Base-by-base conservation (phyloP, 2,888 invertebrate species). In the Pseudanteris insignis region DNA sequence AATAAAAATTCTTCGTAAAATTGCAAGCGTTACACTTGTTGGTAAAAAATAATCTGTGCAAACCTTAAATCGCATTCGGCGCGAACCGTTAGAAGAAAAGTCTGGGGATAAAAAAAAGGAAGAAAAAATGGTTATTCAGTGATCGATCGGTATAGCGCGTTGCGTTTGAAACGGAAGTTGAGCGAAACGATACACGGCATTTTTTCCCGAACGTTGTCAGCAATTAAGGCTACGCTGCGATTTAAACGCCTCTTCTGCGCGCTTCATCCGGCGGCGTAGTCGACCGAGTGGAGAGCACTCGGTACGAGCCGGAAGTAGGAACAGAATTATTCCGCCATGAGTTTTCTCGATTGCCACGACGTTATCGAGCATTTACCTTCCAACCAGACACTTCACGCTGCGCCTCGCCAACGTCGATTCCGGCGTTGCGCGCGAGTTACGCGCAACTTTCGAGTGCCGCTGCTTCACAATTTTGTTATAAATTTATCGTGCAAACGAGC, bases 271-370 rank as follows among this genome's bases (percentile, higher is more conserved):
- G 43, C 32, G 41, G 44, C 57, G 53, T 51, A 63, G 44, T 63
- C 58, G 47, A 58, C 48, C 54, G 54, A 43, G 40, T 63, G 37
- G 29, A 54, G 63, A 43, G 63, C 54, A 43, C 54, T 55, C 41
- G 46, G 58, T 38, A 26, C 10, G 29, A 63, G 48, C 53, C 43
- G 44, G 50, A 63, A 53, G 53, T 59, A 50, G 50, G 54, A 54
- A 63, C 47, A 50, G 50, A 63, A 59, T 60, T 64, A 64, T 60
- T 64, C 63, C 55, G 47, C 54, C 55, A 54, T 60, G 41, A 64
- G 55, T 64, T 59, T 63, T 59, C 60, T 38, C 63, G 63, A 60
- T 60, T 64, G 41, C 46, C 36, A 36, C 47, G 47, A 60, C 55
- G 29, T 44, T 63, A 50, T 50, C 40, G 46, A 59, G 54, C 59